Conservation (phyloP, 1,140 invertebrate genomes). For the Ptiloglossa arizonensis region DNA sequence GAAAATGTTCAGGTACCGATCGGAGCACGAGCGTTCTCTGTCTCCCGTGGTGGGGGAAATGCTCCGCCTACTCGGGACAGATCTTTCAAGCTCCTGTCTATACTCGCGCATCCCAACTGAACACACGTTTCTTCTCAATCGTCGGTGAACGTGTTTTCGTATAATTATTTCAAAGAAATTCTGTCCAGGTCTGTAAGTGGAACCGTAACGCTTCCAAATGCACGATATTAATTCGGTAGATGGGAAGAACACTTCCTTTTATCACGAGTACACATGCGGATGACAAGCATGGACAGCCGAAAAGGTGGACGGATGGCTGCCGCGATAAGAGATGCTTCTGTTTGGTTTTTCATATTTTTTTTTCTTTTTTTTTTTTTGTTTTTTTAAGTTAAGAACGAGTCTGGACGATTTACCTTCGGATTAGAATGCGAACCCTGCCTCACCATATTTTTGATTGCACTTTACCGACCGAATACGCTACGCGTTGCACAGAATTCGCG, state of each 20-base stretch:
- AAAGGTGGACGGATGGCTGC: constrained; percentile 74
- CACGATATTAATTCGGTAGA: background rate
- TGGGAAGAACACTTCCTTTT: constrained; percentile 20
- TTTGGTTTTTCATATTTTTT: background rate
- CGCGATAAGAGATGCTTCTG: constrained; percentile 11
- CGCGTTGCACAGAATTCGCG: background rate
- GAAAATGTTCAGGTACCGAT: too few species aligned
- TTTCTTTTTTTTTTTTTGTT: background rate
- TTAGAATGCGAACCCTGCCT: constrained; percentile 65
- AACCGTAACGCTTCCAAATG: too few species aligned
- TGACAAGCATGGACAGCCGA: constrained; percentile 62
- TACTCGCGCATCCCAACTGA: too few species aligned
- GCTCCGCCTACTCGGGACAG: too few species aligned
- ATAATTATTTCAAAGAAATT: too few species aligned
- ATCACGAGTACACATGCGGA: constrained; percentile 7
- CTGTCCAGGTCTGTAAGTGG: too few species aligned
- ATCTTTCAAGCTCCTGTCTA: too few species aligned
- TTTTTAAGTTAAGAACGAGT: constrained; percentile 47
- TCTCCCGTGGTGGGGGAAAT: too few species aligned
- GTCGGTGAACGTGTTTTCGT: too few species aligned
- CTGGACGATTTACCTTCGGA: constrained; percentile 52
- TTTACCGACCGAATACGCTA: constrained; percentile 5
- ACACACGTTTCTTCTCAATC: too few species aligned
- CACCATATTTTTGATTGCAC: constrained; percentile 48
- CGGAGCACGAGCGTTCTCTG: too few species aligned